phyloP scores from a whole-genome alignment of 1,140 invertebrate species.

The Brachionus asplanchnoidis region DNA sequence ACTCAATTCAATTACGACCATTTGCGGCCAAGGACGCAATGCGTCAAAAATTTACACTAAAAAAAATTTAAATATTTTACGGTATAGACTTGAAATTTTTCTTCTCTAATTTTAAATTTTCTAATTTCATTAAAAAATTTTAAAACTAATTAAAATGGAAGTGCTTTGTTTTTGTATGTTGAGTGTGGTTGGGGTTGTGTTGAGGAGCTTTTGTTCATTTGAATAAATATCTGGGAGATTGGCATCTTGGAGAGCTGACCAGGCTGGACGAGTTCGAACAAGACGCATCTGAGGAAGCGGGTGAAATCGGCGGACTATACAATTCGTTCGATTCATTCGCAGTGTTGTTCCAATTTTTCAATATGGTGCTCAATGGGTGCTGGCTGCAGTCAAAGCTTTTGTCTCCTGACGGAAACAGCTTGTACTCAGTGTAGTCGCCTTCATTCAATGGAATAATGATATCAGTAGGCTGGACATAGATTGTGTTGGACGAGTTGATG shows the following conservation, averaged over 20 bases:
- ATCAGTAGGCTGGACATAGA: constrained; percentile 35
- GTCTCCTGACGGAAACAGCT: neutral
- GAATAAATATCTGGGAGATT: constrained; percentile 26
- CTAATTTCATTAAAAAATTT: neutral
- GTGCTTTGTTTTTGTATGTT: neutral
- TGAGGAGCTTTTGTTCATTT: neutral
- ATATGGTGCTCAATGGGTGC: neutral
- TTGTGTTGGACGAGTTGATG: constrained; percentile 34
- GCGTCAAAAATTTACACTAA: constrained; percentile 4
- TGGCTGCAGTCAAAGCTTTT: neutral
- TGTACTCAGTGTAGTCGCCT: constrained; percentile 37
- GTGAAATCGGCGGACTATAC: constrained; percentile 28
- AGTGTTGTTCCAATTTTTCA: neutral
- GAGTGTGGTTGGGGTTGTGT: neutral
- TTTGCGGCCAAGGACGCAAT: neutral
- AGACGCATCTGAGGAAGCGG: neutral
- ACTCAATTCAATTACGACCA: neutral
- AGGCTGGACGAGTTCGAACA: constrained; percentile 16
- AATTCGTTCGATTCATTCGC: constrained; percentile 9
- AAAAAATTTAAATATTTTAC: constrained; percentile 30
- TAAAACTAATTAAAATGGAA: neutral
- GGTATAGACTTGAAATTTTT: constrained; percentile 8
- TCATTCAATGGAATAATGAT: constrained; percentile 33
- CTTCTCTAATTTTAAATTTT: neutral
- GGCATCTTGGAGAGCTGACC: constrained; percentile 3